Conservation (phyloP, 2,797 vertebrate genomes). For the Brachyrhaphis roseni region DNA sequence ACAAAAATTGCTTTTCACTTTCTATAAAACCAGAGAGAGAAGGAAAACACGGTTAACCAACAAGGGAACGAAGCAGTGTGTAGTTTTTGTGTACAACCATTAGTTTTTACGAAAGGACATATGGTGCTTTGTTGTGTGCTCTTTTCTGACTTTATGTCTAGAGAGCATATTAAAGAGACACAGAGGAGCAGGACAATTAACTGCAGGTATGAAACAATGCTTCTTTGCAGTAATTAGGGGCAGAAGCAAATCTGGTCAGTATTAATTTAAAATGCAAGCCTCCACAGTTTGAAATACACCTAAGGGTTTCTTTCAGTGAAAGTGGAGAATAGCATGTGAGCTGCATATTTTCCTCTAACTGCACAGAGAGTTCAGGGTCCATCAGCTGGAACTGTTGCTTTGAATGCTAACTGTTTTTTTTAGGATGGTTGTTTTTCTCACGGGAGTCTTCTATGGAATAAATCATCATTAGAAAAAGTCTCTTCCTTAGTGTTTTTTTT, state of each 20-base stretch:
- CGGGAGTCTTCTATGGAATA: constrained; percentile 32
- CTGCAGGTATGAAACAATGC: constrained; percentile 48
- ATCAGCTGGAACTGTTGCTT: not conserved
- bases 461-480: constrained; percentile 23
- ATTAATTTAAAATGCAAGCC: constrained; percentile 40
- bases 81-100: constrained; percentile 61
- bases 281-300: constrained; percentile 12
- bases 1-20: constrained; percentile 5
- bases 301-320: not conserved
- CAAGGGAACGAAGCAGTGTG: constrained; percentile 26
- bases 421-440: constrained; percentile 19
- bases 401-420: constrained; percentile 4
- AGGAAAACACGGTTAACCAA: constrained; percentile 39
- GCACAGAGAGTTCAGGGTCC: not conserved
- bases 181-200: constrained; percentile 74
- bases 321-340: not conserved
- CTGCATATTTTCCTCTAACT: not conserved
- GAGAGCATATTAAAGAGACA: constrained; percentile 59
- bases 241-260: constrained; percentile 47
- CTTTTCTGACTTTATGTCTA: constrained; percentile 45
- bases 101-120: constrained; percentile 56
- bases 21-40: constrained; percentile 7
- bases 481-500: constrained; percentile 24
- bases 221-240: constrained; percentile 68
- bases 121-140: constrained; percentile 36